These are phyloP conservation scores for Karalla daura DNA, from an alignment of 2,797 vertebrate genomes.

Conservation along the genomic window DNA sequence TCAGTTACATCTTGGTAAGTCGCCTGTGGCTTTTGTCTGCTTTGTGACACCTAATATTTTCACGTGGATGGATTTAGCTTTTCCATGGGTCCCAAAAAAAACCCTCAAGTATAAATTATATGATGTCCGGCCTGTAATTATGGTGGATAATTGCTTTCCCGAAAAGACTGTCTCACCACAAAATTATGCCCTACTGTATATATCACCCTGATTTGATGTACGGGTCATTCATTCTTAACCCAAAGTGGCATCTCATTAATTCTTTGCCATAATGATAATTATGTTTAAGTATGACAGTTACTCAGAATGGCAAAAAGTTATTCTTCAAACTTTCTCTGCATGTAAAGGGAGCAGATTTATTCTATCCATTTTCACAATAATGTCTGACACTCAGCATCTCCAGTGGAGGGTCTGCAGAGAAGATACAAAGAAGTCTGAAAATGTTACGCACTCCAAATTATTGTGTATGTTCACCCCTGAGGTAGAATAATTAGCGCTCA, in stretches of 20 bases:
- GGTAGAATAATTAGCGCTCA: not conserved
- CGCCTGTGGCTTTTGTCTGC: not conserved
- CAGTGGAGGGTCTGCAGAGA: not conserved
- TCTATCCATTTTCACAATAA: not conserved
- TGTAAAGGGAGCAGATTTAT: not conserved
- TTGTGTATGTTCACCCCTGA: too few species aligned
- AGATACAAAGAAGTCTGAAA: not conserved
- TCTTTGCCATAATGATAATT: not conserved
- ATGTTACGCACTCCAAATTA: too few species aligned
- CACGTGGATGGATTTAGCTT: not conserved
- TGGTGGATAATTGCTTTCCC: not conserved
- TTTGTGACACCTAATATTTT: not conserved
- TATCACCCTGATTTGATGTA: not conserved
- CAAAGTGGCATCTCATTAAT: not conserved
- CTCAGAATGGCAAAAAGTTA: not conserved
- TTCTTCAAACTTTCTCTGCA: not conserved
- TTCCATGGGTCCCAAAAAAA: not conserved
- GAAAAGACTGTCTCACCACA: not conserved
- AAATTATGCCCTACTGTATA: not conserved
- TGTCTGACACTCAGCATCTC: too few species aligned
- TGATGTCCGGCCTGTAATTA: not conserved
- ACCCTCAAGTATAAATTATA: not conserved
- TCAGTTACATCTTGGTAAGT: slow-evolving; percentile 94
- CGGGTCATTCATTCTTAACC: not conserved
- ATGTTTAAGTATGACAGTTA: not conserved